These are phyloP conservation scores for Pherbina coryleti DNA, from an alignment of 2,888 invertebrate species.

Conservation along the genomic window DNA sequence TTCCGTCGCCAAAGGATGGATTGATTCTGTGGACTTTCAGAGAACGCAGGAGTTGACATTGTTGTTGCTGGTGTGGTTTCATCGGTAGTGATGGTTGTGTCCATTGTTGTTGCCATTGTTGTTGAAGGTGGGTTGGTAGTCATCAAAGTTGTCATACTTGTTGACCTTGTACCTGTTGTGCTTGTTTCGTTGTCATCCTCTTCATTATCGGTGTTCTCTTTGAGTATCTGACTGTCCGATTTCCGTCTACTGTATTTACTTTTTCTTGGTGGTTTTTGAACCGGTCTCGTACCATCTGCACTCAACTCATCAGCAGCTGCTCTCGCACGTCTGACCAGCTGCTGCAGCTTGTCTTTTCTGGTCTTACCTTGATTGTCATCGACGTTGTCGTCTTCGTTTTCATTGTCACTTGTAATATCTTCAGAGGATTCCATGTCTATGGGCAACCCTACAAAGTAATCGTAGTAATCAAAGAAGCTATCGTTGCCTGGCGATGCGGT, in stretches of 20 bases:
- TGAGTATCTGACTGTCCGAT: not conserved
- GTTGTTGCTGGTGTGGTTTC: not conserved
- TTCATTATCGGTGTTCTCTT: not conserved
- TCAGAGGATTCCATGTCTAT: constrained; percentile 46
- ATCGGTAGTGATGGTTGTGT: not conserved
- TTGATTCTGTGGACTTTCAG: not conserved
- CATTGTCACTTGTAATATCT: not conserved
- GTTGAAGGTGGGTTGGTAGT: not conserved
- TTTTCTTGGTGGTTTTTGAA: constrained; percentile 38
- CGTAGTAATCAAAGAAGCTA: constrained; percentile 62
- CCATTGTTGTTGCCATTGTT: constrained; percentile 3
- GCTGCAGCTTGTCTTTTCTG: not conserved
- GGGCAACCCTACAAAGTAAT: constrained; percentile 62
- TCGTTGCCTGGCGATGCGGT: constrained; percentile 50
- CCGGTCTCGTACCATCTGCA: not conserved
- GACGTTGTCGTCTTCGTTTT: constrained; percentile 25
- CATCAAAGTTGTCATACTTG: not conserved
- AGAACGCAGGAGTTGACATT: not conserved
- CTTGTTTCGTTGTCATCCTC: constrained; percentile 11
- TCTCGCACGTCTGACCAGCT: not conserved
- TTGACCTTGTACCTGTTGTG: not conserved
- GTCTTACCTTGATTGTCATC: not conserved
- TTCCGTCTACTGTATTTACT: constrained; percentile 57
- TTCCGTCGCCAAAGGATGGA: not conserved
- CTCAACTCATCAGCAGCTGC: not conserved